Evolutionary conservation across 2,888 invertebrate genomes (phyloP), one percentile per base, ranked within the genome.

Genomic region (Latheticus oryzae): DNA sequence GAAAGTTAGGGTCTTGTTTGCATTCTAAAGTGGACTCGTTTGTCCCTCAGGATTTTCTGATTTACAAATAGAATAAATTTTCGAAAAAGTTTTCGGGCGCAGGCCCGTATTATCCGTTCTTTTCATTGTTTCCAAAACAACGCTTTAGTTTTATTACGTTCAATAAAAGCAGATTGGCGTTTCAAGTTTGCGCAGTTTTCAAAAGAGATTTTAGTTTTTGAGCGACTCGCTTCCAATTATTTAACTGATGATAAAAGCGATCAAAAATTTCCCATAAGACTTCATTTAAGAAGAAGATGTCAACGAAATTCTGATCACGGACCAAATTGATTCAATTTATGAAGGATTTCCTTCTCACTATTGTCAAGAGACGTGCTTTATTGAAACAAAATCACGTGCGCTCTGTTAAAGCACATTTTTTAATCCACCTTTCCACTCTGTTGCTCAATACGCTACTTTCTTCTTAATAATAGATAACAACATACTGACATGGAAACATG

Each of bases 51-150:
- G 63, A 58, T 54, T 48, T 56, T 58, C 63, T 66, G 66, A 69
- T 68, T 69, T 65, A 65, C 68, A 66, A 68, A 68, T 65, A 66
- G 61, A 69, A 69, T 67, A 66, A 69, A 67, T 68, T 67, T 61
- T 53, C 12, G 56, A 52, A 57, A 60, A 59, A 59, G 17, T 58
- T n/a, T n/a, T n/a, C 51, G 35, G 43, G 56, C 40, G 52, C 32
- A 42, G 30, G 33, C 17, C 35, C 45, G 11, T 24, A 33, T 53
- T 45, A 35, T 53, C 43, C 43, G 32, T 8, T 40, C 33, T 35
- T 43, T 53, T 53, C 45, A 55, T 55, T 55, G 55, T 55, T 55
- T 55, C 38, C 16, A 38, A 55, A 55, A 55, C 55, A 55, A 37
- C 32, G 48, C 48, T 47, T n/a, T 40, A 40, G 47, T 30, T 55